These are phyloP conservation scores for Scelioninae gen. 1 DNA, from an alignment of 2,888 invertebrate genomes.

Conservation along the genomic window DNA sequence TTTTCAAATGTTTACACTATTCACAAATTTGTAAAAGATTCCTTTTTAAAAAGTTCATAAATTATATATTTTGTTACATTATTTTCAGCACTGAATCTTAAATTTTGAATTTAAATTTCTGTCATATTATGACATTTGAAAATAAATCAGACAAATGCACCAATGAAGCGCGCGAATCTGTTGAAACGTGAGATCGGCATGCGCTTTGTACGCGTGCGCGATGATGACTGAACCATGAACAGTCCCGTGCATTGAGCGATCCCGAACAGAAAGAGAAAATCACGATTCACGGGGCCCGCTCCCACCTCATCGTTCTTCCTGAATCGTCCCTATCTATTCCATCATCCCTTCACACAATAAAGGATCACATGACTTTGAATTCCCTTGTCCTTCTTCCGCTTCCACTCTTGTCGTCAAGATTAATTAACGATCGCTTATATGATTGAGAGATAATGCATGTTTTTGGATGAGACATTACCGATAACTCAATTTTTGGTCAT, in stretches of 20 bases:
- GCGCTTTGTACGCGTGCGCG: conserved; percentile 76
- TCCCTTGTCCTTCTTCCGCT: conserved; percentile 69
- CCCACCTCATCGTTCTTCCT: conserved; percentile 71
- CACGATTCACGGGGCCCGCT: conserved; percentile 74
- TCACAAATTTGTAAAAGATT: neutral
- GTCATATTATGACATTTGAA: conserved; percentile 14
- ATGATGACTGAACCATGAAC: conserved; percentile 82
- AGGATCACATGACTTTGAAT: conserved; percentile 64
- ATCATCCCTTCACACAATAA: conserved; percentile 66
- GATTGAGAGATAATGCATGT: conserved; percentile 62
- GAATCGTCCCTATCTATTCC: conserved; percentile 68
- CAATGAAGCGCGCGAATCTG: conserved; percentile 52
- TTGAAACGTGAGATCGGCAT: conserved; percentile 57
- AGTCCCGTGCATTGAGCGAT: conserved; percentile 68
- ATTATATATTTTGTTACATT: neutral
- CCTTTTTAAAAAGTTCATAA: too few species aligned
- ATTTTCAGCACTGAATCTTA: neutral
- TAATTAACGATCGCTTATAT: conserved; percentile 52
- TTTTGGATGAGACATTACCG: conserved; percentile 12
- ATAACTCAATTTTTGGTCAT: neutral
- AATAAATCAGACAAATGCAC: conserved; percentile 21
- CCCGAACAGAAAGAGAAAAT: conserved; percentile 74
- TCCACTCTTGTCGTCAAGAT: conserved; percentile 65
- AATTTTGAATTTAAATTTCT: neutral
- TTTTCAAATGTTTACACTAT: too few species aligned